Base-by-base conservation (phyloP, 2,113 vertebrate species). In the Colistium nudipinnis region DNA sequence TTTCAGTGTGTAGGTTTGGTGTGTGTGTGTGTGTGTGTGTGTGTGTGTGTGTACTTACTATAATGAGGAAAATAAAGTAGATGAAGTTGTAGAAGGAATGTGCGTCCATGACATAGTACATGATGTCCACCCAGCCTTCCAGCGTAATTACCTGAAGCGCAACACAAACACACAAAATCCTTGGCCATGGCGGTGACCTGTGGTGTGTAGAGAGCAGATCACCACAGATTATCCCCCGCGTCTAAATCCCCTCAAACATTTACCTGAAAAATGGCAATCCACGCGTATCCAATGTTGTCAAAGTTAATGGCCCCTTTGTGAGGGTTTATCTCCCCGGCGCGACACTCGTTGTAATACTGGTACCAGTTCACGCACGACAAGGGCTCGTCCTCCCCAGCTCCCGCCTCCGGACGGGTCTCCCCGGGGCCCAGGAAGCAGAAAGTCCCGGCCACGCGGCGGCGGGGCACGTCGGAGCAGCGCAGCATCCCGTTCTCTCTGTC, bases 231-330 rank as follows among this genome's bases (percentile, higher is more conserved):
- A 10, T n/a, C 16, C 62, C 8, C 11, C 53, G 27, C 5, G 1
- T 10, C 48, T 1, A 49, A 54, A 65, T 36, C 16, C 10, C 17
- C 19, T 10, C 9, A 30, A 27, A 22, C 8, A 49, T 59, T 78
- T 84, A 99, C 98, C 97, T 99, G 98, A 87, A 99, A 99, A 87
- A 99, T 99, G 67, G 98, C 96, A 11, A 99, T 99, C 98, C 98
- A 99, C 35, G 98, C 98, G 2, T 98, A 98, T 83, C 96, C 97
- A 20, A 99, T 98, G 49, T 99, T 99, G 83, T 99, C 98, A 69
- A 99, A 99, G 82, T 95, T 99, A 91, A 99, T 98, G 78, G 98
- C 97, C 16, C 97, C 98, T 1, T 98, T 98, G 93, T 98, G 97
- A 0, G 98, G 98, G 92, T 99, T 99, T 2, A 94, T 22, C 0